Evolutionary conservation across 2,113 vertebrate genomes (phyloP).

Genomic region (human (Homo sapiens)): GRCh38 chr20:16040501-16041000

Average conservation of each 20-base stretch:
- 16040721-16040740: slow-evolving; percentile 8
- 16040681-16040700: not conserved
- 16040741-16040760: not conserved
- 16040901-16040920: slow-evolving; percentile 55
- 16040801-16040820: slow-evolving; percentile 59
- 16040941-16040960: slow-evolving; percentile 58
- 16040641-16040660: slow-evolving; percentile 59
- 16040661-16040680: not conserved
- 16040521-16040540: not conserved
- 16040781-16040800: slow-evolving; percentile 61
- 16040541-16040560: slow-evolving; percentile 13
- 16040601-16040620: slow-evolving; percentile 1
- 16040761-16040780: slow-evolving; percentile 49
- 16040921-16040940: slow-evolving; percentile 34
- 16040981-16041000: slow-evolving; percentile 54
- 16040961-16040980: not conserved
- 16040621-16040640: not conserved
- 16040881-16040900: slow-evolving; percentile 69
- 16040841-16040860: slow-evolving; percentile 22
- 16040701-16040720: not conserved
- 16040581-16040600: not conserved
- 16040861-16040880: not conserved
- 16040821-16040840: not conserved
- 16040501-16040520: not conserved
- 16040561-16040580: not conserved